These are phyloP conservation scores for Parasteatoda tepidariorum DNA, from an alignment of 1,140 invertebrate genomes.

Conservation along the genomic window DNA sequence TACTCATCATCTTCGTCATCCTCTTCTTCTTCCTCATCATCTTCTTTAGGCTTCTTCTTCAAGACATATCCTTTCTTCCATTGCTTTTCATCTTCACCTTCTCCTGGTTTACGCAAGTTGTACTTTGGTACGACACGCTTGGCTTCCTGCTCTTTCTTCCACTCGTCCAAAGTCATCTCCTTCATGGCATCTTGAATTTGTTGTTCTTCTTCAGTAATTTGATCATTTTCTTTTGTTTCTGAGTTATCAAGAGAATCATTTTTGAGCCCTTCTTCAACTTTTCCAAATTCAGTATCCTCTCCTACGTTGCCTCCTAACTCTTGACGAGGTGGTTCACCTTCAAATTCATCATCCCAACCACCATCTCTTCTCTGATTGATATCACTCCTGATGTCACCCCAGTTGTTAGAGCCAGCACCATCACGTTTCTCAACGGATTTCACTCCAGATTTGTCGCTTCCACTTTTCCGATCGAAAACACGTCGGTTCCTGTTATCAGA, in stretches of 20 bases:
- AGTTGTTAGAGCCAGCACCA: slow-evolving; percentile 93
- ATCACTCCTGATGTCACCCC: slow-evolving; percentile 93
- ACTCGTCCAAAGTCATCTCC: slow-evolving; percentile 88
- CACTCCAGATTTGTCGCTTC: slow-evolving; percentile 93
- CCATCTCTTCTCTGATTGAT: slow-evolving; percentile 63
- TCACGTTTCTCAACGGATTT: slow-evolving; percentile 94
- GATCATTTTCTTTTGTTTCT: slow-evolving; percentile 38
- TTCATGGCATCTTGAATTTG: slow-evolving; percentile 63
- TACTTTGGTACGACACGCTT: slow-evolving; percentile 75
- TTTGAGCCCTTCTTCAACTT: neutral
- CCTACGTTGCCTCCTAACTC: neutral
- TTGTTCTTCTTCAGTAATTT: slow-evolving; percentile 61
- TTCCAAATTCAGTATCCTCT: slow-evolving; percentile 10
- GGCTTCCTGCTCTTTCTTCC: slow-evolving; percentile 83
- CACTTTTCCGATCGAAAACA: slow-evolving; percentile 95
- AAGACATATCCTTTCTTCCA: slow-evolving; percentile 93
- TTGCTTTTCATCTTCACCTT: slow-evolving; percentile 88
- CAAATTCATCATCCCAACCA: slow-evolving; percentile 35
- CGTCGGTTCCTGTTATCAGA: slow-evolving; percentile 80
- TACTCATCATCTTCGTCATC: slow-evolving; percentile 70
- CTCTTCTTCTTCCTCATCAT: slow-evolving; percentile 75
- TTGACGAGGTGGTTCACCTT: slow-evolving; percentile 11
- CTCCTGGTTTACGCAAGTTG: slow-evolving; percentile 90
- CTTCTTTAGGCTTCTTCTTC: slow-evolving; percentile 80
- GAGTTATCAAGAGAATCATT: neutral